Evolutionary conservation across 2,888 invertebrate species (phyloP), one percentile per base, ranked within the genome.

Genomic region (Chymomyza caudatula): DNA sequence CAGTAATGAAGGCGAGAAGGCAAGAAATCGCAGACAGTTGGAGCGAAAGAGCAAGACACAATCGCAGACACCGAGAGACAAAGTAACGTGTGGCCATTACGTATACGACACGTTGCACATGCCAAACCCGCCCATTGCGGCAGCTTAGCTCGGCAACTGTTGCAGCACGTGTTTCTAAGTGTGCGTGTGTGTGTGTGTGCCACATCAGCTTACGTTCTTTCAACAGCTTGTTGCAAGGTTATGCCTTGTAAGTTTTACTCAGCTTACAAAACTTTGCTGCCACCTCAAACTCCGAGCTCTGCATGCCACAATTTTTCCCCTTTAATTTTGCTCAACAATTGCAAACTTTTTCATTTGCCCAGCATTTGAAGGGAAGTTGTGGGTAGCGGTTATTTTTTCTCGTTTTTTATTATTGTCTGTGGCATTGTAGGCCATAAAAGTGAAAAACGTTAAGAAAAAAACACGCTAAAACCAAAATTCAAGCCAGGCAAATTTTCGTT

Each of bases 241-340:
- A 68, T 29, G 23, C 25, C 15, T 15, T 29, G n/a, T 23, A n/a
- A 25, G 23, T 53, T 53, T 53, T n/a, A 23, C 13, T 53, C 47
- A 47, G 47, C 29, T 25, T 15, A 25, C 25, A 43, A 62, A 71
- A 67, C 37, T 67, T 76, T 66, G 51, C 54, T 52, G 49, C 43
- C 63, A 17, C 43, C 29, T 37, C 29, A 37, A 11, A 37, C 29
- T 11, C 11, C 29, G 25, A 25, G 25, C 3, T 3, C 3, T 25
- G 29, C 29, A n/a, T 11, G 29, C 11, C 29, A 37, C 29, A 37
- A 52, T 64, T 60, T 44, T 22, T 42, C 20, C 52, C 65, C 81
- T 86, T 80, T 77, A 86, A 75, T 86, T 80, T 77, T 60, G 53
- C 13, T 43, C 42, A 65, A 79, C 80, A 73, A 71, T 74, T 80